Percentiles rank a stretch among this genome's conserved stretches.
Conservation (phyloP, 2,888 invertebrate genomes). For the Rugalucina vietnamica region DNA sequence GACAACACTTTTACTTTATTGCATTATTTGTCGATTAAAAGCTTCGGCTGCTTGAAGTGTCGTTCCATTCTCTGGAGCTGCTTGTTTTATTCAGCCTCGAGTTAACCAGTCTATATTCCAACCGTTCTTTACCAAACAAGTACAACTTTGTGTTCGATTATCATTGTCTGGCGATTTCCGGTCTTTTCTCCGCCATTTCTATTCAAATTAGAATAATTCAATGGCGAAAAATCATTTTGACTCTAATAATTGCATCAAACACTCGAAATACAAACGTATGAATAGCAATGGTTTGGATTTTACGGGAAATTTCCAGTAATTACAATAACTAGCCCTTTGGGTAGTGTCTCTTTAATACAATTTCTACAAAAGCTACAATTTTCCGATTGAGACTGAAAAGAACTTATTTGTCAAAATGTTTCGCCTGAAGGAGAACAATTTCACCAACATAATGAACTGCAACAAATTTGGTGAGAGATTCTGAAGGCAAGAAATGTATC, state of each 20-base stretch:
- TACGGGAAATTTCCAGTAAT: conserved; percentile 25
- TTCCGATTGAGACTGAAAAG: conserved; percentile 24
- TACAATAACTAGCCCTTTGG: conserved; percentile 10
- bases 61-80: not conserved
- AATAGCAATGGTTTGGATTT: conserved; percentile 30
- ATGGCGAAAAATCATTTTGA: conserved; percentile 16
- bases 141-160: conserved; percentile 6
- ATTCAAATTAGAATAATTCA: conserved; percentile 14
- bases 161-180: conserved; percentile 1
- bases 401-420: not conserved
- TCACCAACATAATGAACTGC: not conserved
- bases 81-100: not conserved
- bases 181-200: conserved; percentile 6
- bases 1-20: conserved; percentile 6
- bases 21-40: conserved; percentile 1
- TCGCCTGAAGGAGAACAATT: not conserved
- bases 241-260: conserved; percentile 17
- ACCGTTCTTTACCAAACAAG: not conserved
- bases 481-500: not conserved
- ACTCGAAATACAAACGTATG: conserved; percentile 31
- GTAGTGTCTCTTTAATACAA: conserved; percentile 13
- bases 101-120: not conserved
- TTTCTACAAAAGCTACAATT: conserved; percentile 17
- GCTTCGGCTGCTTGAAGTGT: not conserved
- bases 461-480: not conserved